Percentiles rank a stretch among this genome's conserved stretches.
phyloP scores from a whole-genome alignment of 2,113 vertebrate species.

The Acanthochromis polyacanthus region DNA sequence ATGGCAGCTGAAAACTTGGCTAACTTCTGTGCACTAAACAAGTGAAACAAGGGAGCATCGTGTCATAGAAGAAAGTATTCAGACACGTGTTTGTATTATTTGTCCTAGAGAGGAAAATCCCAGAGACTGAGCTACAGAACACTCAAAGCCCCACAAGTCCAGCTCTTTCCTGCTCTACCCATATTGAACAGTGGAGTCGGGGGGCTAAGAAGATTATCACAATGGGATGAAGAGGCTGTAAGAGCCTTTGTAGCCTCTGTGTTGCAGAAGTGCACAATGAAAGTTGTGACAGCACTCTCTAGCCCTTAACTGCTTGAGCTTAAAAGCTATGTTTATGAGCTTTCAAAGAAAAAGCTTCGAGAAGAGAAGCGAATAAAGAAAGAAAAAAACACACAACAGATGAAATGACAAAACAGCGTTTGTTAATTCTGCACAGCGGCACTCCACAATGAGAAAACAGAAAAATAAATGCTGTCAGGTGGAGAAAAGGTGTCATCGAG shows the following conservation, averaged over 20 bases:
- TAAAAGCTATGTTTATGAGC: conserved; percentile 66
- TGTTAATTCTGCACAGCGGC: not conserved
- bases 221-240: conserved; percentile 85
- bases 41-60: conserved; percentile 26
- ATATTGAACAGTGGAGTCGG: conserved; percentile 78
- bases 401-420: conserved; percentile 22
- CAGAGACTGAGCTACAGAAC: conserved; percentile 58
- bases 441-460: conserved; percentile 10
- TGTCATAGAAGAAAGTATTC: conserved; percentile 36
- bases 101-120: conserved; percentile 71
- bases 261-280: conserved; percentile 65
- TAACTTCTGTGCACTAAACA: conserved; percentile 15
- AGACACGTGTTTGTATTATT: conserved; percentile 57
- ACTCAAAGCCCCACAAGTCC: conserved; percentile 74
- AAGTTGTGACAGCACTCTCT: conserved; percentile 67
- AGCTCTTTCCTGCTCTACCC: conserved; percentile 72
- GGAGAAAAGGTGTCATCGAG: conserved; percentile 16
- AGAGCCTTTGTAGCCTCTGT: conserved; percentile 79
- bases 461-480: conserved; percentile 22
- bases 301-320: conserved; percentile 76
- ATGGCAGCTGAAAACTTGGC: conserved; percentile 1
- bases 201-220: conserved; percentile 84
- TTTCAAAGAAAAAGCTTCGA: conserved; percentile 38
- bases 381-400: conserved; percentile 31
- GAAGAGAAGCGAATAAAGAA: conserved; percentile 31